Percentiles rank a stretch among this genome's conserved stretches.
phyloP scores from a whole-genome alignment of 2,797 vertebrate species.

The Paramormyrops hopkinsi region DNA sequence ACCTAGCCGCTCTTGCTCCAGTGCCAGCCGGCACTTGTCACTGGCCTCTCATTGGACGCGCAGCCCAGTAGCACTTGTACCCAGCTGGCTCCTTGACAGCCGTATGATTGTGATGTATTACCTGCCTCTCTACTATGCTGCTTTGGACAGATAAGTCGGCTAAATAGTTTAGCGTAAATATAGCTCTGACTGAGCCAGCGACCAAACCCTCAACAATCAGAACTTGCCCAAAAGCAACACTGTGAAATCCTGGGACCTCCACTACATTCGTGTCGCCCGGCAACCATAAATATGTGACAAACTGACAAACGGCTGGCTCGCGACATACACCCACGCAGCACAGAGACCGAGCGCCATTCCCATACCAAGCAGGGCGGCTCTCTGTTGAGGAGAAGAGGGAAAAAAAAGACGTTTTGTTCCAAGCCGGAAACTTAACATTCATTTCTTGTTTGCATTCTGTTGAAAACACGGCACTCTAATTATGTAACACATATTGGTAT shows the following conservation, averaged over 20 bases:
- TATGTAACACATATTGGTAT: background rate
- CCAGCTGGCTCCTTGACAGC: background rate
- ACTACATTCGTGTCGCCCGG: background rate
- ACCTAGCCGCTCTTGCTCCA: background rate
- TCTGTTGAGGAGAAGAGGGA: background rate
- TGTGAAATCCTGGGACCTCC: background rate
- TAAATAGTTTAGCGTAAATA: background rate
- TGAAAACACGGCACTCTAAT: constrained; percentile 7
- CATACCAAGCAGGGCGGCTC: background rate
- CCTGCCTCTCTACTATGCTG: background rate
- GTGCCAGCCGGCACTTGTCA: background rate
- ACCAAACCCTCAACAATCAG: background rate
- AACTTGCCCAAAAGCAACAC: background rate
- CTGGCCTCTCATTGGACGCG: background rate
- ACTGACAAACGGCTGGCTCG: background rate
- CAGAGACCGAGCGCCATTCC: background rate
- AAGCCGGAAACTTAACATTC: background rate
- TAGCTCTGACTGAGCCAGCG: background rate
- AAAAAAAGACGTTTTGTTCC: background rate
- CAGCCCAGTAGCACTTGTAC: background rate
- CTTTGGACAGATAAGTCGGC: background rate
- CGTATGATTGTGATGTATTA: background rate
- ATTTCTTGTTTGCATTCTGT: constrained; percentile 1
- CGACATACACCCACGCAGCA: background rate
- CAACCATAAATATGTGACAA: background rate